Evolutionary conservation across 2,888 invertebrate species (phyloP), one percentile per base, ranked within the genome.

Genomic region (Heliconius hortense): DNA sequence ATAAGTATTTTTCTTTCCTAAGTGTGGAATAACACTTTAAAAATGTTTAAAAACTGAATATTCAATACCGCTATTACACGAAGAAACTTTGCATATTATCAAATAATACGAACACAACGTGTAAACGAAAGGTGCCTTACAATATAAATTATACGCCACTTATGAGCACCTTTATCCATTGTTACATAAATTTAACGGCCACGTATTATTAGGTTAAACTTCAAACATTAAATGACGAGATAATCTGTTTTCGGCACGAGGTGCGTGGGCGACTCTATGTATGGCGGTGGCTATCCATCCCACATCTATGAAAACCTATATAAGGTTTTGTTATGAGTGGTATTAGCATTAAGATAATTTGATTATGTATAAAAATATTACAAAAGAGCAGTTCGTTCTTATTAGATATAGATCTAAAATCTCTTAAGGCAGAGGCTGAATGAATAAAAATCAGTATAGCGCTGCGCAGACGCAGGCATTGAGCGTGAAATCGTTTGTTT

Each of bases 201-300:
- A 74, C 73, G 74, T 77, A 73, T 76, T 69, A 69, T 72, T 69
- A 24, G 59, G 43, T 56, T 68, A 75, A 76, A 72, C 72, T 68
- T 77, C 59, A 53, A 72, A 59, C 64, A 74, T 72, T 70, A 78
- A 77, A 78, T 78, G 77, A 73, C 71, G 66, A 70, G 28, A 78
- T 75, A 75, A 76, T 76, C 73, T 75, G 76, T 78, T 79, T 75
- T 72, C 70, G 66, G 76, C 56, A 76, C 72, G 67, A 72, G 60
- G 66, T 68, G 79, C 78, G 79, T 79, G 73, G 80, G 80, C 67
- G 73, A 66, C 39, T 62, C 78, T 76, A 74, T 75, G 74, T 80
- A 75, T 76, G 77, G 79, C 59, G 53, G 76, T 75, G 76, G 73
- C 71, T 77, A 69, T 77, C 72, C 77, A 67, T 53, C 80, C 80